These are phyloP conservation scores for Acleris laterana DNA, from an alignment of 2,888 invertebrate species.

Conservation along the genomic window DNA sequence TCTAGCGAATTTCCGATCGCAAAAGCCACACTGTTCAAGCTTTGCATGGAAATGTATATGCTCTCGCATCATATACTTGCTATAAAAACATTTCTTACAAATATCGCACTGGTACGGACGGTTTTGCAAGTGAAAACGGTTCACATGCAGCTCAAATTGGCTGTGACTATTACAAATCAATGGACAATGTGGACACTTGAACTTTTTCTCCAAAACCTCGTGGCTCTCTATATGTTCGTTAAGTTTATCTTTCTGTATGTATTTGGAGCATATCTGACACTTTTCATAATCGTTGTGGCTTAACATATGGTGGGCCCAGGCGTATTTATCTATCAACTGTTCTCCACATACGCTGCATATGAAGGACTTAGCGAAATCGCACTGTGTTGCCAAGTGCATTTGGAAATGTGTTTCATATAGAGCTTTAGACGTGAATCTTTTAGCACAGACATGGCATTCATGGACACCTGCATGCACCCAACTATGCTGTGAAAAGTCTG, in stretches of 20 bases:
- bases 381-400: slow-evolving; percentile 8
- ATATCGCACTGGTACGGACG: slow-evolving; percentile 43
- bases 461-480: slow-evolving; percentile 20
- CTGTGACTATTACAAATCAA: slow-evolving; percentile 35
- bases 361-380: neutral
- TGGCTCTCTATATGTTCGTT: slow-evolving; percentile 6
- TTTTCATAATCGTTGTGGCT: slow-evolving; percentile 5
- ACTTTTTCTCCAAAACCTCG: neutral
- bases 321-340: slow-evolving; percentile 10
- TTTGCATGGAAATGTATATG: slow-evolving; percentile 40
- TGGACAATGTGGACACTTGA: slow-evolving; percentile 22
- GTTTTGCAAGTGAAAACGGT: slow-evolving; percentile 43
- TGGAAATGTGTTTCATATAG: slow-evolving; percentile 17
- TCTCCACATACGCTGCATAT: slow-evolving; percentile 12
- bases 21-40: slow-evolving; percentile 37
- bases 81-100: slow-evolving; percentile 43
- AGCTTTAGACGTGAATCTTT: slow-evolving; percentile 12
- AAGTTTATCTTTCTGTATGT: neutral
- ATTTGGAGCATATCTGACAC: slow-evolving; percentile 12
- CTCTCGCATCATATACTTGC: slow-evolving; percentile 41
- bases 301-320: slow-evolving; percentile 9
- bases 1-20: slow-evolving; percentile 42
- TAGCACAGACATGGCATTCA: slow-evolving; percentile 22
- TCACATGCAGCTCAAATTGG: slow-evolving; percentile 43
- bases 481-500: slow-evolving; percentile 4